A percentile compares a stretch with the other conserved stretches of the same genome.
Conservation (phyloP, 1,140 invertebrate genomes). For the Psix sp. region DNA sequence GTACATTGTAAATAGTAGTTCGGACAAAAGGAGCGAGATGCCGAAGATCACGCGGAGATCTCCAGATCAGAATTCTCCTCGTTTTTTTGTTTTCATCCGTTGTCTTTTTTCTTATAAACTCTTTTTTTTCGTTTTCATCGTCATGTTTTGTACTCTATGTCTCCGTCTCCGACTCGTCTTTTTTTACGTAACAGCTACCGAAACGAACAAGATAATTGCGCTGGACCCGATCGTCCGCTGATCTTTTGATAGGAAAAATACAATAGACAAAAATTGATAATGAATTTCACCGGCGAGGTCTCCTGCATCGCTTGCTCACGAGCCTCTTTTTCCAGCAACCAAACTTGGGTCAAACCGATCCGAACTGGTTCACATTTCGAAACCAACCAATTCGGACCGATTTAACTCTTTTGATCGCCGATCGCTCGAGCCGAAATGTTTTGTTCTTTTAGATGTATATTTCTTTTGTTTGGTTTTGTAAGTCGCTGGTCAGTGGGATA, state of each 20-base stretch:
- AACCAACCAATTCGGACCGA: conserved; percentile 1
- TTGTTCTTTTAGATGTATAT: too few relatives aligned
- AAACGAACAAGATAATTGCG: conserved; percentile 55
- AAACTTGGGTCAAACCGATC: conserved; percentile 5
- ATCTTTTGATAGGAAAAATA: conserved; percentile 60
- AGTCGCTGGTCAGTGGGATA: too few relatives aligned
- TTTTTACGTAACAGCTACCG: conserved; percentile 51
- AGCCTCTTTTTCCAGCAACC: conserved; percentile 34
- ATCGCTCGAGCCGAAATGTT: conserved; percentile 33
- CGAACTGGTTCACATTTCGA: neutral
- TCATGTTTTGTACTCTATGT: conserved; percentile 54
- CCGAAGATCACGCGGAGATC: conserved; percentile 59
- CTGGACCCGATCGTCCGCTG: conserved; percentile 58
- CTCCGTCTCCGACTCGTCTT: conserved; percentile 52
- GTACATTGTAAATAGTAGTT: conserved; percentile 77
- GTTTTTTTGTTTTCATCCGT: conserved; percentile 31
- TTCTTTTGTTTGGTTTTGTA: too few relatives aligned
- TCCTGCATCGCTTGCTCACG: conserved; percentile 38
- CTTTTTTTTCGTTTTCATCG: conserved; percentile 34
- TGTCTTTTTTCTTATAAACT: neutral
- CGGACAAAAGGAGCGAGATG: conserved; percentile 60
- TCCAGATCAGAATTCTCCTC: conserved; percentile 54
- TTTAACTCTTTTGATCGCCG: too few relatives aligned
- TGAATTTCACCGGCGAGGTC: conserved; percentile 6
- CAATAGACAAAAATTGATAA: conserved; percentile 43